phyloP scores from a whole-genome alignment of 2,888 invertebrate species.

The Diabrotica balteata region DNA sequence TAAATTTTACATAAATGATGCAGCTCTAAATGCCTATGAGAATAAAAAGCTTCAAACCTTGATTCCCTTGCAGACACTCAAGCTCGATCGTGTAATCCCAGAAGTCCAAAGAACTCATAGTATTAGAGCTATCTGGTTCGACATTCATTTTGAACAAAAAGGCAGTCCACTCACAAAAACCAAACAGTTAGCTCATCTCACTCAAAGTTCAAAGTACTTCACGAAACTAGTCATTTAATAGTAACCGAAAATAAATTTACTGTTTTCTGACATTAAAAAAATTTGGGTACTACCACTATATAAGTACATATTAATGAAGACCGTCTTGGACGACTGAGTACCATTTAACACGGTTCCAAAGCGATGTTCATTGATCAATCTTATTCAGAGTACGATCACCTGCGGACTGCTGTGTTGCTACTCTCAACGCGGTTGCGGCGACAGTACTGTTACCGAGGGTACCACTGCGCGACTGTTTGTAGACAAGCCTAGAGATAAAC shows the following conservation, averaged over 20 bases:
- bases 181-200: too few relatives aligned
- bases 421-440: neutral
- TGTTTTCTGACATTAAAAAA: too few relatives aligned
- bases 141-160: conserved; percentile 48
- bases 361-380: neutral
- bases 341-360: neutral
- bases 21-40: too few relatives aligned
- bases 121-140: conserved; percentile 55
- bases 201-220: too few relatives aligned
- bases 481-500: conserved; percentile 21
- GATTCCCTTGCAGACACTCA: conserved; percentile 78
- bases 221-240: too few relatives aligned
- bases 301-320: too few relatives aligned
- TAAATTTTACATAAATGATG: too few relatives aligned
- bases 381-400: conserved; percentile 14
- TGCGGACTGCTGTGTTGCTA: conserved; percentile 6
- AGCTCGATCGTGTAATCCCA: conserved; percentile 88
- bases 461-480: conserved; percentile 10
- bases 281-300: too few relatives aligned
- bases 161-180: conserved; percentile 7
- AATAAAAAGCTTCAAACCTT: conserved; percentile 65
- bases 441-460: conserved; percentile 3
- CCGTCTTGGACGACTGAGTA: too few relatives aligned
- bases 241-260: too few relatives aligned
- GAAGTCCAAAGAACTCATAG: conserved; percentile 74